These are phyloP conservation scores for Leucozona laternaria DNA, from an alignment of 2,888 invertebrate genomes.

Conservation along the genomic window DNA sequence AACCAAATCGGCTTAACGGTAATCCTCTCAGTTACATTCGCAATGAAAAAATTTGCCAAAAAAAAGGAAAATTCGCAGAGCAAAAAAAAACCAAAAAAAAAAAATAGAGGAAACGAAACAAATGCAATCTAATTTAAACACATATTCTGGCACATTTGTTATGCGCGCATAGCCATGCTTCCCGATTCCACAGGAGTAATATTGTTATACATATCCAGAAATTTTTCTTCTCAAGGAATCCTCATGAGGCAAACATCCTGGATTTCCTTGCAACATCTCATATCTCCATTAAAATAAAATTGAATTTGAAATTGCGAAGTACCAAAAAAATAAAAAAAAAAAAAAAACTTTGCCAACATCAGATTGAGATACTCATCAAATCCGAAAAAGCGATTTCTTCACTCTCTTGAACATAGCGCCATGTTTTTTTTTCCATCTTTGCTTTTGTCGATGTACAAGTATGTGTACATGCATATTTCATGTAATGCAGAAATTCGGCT, in stretches of 20 bases:
- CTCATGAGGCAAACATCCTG: conserved; percentile 61
- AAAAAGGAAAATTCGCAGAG: conserved; percentile 3
- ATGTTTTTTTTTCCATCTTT: conserved; percentile 7
- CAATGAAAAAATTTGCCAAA: conserved; percentile 36
- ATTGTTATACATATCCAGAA: conserved; percentile 56
- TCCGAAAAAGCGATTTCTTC: conserved; percentile 57
- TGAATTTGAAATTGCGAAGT: conserved; percentile 69
- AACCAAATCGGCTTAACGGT: conserved; percentile 70
- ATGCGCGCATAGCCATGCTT: conserved; percentile 71
- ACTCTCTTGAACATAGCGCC: conserved; percentile 50
- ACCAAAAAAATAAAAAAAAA: conserved; percentile 18
- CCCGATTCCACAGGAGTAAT: conserved; percentile 62
- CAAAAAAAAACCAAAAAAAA: conserved; percentile 10
- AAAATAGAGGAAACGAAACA: conserved; percentile 57
- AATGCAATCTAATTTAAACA: conserved; percentile 75
- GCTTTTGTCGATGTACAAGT: conserved; percentile 5
- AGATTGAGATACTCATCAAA: conserved; percentile 73
- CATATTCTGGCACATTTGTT: conserved; percentile 73
- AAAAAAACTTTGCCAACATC: conserved; percentile 42
- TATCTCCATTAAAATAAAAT: conserved; percentile 74
- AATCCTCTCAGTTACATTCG: conserved; percentile 70
- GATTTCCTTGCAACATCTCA: conserved; percentile 64
- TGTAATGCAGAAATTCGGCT: conserved; percentile 37
- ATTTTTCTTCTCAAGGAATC: conserved; percentile 66
- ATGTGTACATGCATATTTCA: conserved; percentile 22